These are phyloP conservation scores for Seira sanloemensis DNA, from an alignment of 2,888 invertebrate species.

Conservation along the genomic window DNA sequence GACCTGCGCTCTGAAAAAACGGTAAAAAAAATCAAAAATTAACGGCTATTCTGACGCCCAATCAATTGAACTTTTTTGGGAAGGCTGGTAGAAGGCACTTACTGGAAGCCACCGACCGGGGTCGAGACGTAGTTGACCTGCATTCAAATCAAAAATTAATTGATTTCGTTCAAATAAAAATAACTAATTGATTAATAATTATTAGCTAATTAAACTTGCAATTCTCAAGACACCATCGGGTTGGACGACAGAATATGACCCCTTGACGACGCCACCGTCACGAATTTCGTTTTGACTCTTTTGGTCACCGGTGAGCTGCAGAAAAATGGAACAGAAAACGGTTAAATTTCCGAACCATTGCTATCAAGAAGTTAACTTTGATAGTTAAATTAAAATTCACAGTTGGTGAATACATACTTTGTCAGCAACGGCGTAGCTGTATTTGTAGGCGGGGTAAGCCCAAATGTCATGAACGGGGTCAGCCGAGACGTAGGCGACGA, in stretches of 20 bases:
- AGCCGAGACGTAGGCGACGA: not conserved
- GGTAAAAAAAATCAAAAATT: not conserved
- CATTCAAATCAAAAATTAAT: too few species aligned
- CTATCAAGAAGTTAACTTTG: too few species aligned
- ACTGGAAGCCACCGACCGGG: not conserved
- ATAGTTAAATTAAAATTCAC: too few species aligned
- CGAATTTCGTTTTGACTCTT: not conserved
- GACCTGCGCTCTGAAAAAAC: not conserved
- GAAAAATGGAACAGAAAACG: not conserved
- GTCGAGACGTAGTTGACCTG: not conserved
- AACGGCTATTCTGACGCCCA: not conserved
- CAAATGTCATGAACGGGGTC: not conserved
- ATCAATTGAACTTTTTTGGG: not conserved
- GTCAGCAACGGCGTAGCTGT: not conserved
- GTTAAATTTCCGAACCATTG: not conserved
- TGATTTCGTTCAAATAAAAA: too few species aligned
- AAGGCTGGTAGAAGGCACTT: not conserved
- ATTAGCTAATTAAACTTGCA: too few species aligned
- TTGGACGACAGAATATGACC: too few species aligned
- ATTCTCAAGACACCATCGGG: not conserved
- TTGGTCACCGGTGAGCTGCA: not conserved
- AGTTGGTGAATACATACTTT: too few species aligned
- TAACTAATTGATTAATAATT: too few species aligned
- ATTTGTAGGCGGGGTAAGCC: not conserved
- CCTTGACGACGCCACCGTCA: too few species aligned